These are phyloP conservation scores for Mythimna lalbum DNA, from an alignment of 2,888 invertebrate species.

Conservation along the genomic window DNA sequence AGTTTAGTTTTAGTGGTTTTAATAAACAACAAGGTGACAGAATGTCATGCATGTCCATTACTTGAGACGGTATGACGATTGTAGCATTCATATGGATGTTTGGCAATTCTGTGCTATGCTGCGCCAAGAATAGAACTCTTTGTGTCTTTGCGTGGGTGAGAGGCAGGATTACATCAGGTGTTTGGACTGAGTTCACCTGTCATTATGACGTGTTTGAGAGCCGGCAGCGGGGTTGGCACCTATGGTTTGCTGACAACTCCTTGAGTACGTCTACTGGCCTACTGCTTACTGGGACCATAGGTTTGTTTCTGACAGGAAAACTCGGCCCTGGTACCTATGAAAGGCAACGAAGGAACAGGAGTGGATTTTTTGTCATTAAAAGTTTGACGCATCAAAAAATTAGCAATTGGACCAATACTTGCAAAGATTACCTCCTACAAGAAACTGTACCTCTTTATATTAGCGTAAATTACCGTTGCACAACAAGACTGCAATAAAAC, in stretches of 20 bases:
- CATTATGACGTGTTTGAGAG: slow-evolving; percentile 2
- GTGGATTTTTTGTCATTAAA: too few species aligned
- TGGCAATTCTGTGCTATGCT: slow-evolving; percentile 37
- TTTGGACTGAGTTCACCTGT: slow-evolving; percentile 41
- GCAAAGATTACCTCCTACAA: too few species aligned
- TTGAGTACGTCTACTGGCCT: too few species aligned
- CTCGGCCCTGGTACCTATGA: too few species aligned
- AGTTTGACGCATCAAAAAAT: too few species aligned
- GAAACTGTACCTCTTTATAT: too few species aligned
- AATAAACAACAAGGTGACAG: slow-evolving; percentile 33
- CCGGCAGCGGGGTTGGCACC: too few species aligned
- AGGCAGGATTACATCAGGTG: slow-evolving; percentile 32
- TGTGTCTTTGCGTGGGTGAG: slow-evolving; percentile 36
- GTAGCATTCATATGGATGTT: slow-evolving; percentile 12
- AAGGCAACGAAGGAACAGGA: too few species aligned
- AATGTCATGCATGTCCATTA: slow-evolving; percentile 13
- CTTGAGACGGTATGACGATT: slow-evolving; percentile 21
- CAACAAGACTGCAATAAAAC: slow-evolving; percentile 20
- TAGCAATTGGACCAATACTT: too few species aligned
- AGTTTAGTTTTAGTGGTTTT: slow-evolving; percentile 16
- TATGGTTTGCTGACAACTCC: too few species aligned
- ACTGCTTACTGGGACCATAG: too few species aligned
- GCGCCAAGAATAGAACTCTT: slow-evolving; percentile 30
- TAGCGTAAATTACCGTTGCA: background rate
- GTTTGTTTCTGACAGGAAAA: too few species aligned